phyloP scores from a whole-genome alignment of 2,797 vertebrate genomes.

The Epinephelus malabaricus region DNA sequence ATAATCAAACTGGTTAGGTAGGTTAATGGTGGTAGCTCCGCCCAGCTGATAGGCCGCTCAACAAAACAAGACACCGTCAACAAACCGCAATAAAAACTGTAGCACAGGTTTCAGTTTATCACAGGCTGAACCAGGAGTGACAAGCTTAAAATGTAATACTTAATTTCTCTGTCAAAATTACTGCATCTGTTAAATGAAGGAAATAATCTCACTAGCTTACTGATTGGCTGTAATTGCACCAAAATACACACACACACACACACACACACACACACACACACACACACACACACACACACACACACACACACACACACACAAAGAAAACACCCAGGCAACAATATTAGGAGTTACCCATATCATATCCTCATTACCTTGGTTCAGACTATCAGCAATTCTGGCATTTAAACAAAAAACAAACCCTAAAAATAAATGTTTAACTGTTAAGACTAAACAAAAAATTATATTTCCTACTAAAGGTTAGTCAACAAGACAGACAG shows the following conservation, averaged over 20 bases:
- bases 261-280: too few relatives aligned
- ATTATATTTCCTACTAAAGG: neutral
- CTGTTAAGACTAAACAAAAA: neutral
- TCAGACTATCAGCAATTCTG: neutral
- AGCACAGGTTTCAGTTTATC: neutral
- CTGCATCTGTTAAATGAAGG: neutral
- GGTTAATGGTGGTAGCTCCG: neutral
- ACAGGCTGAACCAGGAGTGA: neutral
- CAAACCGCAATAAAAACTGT: neutral
- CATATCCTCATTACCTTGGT: neutral
- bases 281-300: too few relatives aligned
- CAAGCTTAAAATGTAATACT: neutral
- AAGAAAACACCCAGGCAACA: neutral
- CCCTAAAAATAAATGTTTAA: neutral
- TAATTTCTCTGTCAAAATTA: neutral
- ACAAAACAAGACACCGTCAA: conserved; percentile 3
- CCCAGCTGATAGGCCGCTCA: neutral
- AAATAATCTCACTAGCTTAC: neutral
- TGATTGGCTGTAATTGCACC: neutral
- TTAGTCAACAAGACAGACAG: neutral
- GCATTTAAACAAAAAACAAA: neutral
- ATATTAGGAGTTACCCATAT: neutral
- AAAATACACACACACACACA: neutral
- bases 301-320: too few relatives aligned
- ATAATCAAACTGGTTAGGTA: conserved; percentile 11